Evolutionary conservation across 2,113 vertebrate species (phyloP).

Genomic region (Grus americana): DNA sequence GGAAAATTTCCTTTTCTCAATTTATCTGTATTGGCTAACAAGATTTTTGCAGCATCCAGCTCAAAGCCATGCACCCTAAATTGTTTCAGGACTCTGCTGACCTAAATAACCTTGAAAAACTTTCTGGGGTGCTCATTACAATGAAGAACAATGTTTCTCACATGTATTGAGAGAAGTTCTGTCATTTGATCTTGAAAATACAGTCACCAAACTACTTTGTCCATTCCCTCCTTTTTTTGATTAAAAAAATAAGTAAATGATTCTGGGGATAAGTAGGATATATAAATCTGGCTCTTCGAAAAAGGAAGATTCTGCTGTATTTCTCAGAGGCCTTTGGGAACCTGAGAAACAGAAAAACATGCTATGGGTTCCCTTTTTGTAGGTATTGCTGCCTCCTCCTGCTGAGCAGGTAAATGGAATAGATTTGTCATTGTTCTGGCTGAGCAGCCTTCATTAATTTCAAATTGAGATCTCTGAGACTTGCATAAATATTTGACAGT

Average conservation of each 20-base stretch:
- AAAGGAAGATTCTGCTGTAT: neutral
- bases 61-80: neutral
- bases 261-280: neutral
- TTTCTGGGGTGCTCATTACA: neutral
- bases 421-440: constrained; percentile 65
- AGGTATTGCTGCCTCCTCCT: constrained; percentile 34
- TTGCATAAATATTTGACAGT: constrained; percentile 69
- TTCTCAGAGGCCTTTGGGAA: neutral
- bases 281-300: neutral
- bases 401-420: constrained; percentile 55
- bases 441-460: constrained; percentile 67
- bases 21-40: neutral
- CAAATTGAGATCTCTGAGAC: constrained; percentile 67
- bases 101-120: neutral
- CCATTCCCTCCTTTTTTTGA: neutral
- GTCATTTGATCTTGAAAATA: neutral
- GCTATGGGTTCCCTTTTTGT: neutral
- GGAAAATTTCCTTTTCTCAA: neutral
- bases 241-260: neutral
- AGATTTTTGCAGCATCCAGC: neutral
- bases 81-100: neutral
- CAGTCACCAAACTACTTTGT: neutral
- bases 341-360: neutral
- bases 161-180: neutral
- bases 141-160: neutral